Evolutionary conservation across 1,140 invertebrate genomes (phyloP), one percentile per base, ranked within the genome.

Genomic region (Saccostrea echinata): DNA sequence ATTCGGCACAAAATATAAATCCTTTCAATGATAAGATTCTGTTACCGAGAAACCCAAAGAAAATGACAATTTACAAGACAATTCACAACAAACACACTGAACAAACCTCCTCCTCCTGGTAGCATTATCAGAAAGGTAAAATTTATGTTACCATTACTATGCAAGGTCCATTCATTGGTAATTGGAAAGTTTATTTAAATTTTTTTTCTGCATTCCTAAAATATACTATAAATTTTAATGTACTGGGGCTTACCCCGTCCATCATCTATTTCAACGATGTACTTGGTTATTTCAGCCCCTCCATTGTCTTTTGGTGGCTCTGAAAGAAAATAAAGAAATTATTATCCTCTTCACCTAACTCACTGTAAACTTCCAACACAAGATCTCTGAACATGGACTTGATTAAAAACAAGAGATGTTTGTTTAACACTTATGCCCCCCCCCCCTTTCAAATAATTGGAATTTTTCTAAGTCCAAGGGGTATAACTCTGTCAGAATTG

Each of bases 301-400:
- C 97, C 97, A 87, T 96, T 95, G 91, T 98, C 97, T n/a, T 94
- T 90, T 0, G 97, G 97, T 27, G 97, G 96, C 55, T 97, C 97
- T 95, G 91, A 76, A 93, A 89, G 88, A 84, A 82, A 81, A 33
- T 12, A 0, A 61, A 6, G 6, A 6, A 61, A 21, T 21, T n/a
- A n/a, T 84, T 33, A 82, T 12, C 13, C 52, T 43, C 6, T 43
- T 43, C 9, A 1, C 43, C 43, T 43, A 43, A 43, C 43, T 43
- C 43, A 8, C 43, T 43, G 43, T 43, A 43, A 43, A 43, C 4
- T 43, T 43, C 43, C 4, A 6, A 43, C 43, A 43, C 43, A 43
- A 43, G 43, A 43, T 43, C 43, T 43, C 43, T 9, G 0, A 43
- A 43, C 0, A 6, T 4, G 9, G 4, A 43, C 43, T 2, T n/a